Evolutionary conservation across 2,888 invertebrate genomes (phyloP).

Genomic region (Sepioteuthis lessoniana): DNA sequence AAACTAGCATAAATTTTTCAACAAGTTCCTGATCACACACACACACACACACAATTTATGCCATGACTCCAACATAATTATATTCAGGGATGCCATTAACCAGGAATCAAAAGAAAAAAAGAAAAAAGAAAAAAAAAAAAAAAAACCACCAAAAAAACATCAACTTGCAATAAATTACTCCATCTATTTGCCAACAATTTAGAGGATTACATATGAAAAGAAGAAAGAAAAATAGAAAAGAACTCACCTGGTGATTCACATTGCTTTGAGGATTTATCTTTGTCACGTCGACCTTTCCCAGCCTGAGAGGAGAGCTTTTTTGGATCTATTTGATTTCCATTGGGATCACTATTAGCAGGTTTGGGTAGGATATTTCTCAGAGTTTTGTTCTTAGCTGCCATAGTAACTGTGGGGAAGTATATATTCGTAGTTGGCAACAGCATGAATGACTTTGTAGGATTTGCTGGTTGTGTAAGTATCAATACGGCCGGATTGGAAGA

Average conservation of each 20-base stretch:
- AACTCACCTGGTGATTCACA: neutral
- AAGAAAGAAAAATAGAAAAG: neutral
- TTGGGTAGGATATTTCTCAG: neutral
- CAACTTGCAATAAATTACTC: too few relatives aligned
- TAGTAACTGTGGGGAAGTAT: neutral
- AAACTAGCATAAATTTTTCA: too few relatives aligned
- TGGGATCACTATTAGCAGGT: neutral
- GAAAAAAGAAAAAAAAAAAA: too few relatives aligned
- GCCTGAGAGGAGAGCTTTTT: neutral
- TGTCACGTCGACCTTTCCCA: neutral
- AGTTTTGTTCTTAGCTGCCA: neutral
- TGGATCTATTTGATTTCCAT: neutral
- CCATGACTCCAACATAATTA: too few relatives aligned
- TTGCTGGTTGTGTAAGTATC: neutral
- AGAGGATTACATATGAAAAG: neutral
- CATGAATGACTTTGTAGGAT: neutral
- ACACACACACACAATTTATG: too few relatives aligned
- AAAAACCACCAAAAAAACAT: too few relatives aligned
- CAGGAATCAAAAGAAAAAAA: too few relatives aligned
- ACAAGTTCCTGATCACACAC: too few relatives aligned
- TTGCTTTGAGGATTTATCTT: neutral
- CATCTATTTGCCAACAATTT: too few relatives aligned
- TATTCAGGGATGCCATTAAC: too few relatives aligned
- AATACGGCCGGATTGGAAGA: neutral
- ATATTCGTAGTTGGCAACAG: neutral